These are phyloP conservation scores for Latheticus oryzae DNA, from an alignment of 2,888 invertebrate species.

Conservation along the genomic window DNA sequence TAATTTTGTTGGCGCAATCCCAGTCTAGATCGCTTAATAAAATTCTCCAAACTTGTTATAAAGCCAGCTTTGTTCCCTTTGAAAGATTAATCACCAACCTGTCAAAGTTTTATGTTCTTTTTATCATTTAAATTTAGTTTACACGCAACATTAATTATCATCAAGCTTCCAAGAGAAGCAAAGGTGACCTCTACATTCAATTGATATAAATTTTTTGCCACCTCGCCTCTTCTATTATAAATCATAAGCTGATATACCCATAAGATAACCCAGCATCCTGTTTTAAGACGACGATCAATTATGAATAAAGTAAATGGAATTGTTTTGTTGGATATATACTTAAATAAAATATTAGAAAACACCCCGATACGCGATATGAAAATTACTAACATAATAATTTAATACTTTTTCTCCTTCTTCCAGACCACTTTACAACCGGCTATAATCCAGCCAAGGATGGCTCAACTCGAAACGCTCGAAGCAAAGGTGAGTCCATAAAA, in stretches of 20 bases:
- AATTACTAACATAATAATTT: conserved; percentile 19
- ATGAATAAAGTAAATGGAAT: too few species aligned
- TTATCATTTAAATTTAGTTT: conserved; percentile 17
- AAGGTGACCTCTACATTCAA: conserved; percentile 1
- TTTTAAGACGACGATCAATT: neutral
- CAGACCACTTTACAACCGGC: conserved; percentile 65
- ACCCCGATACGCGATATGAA: conserved; percentile 8
- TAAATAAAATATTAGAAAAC: conserved; percentile 2
- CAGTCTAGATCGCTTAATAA: too few species aligned
- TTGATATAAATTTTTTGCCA: conserved; percentile 15
- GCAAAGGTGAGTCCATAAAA: conserved; percentile 73
- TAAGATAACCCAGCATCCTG: conserved; percentile 7
- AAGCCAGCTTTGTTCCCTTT: neutral
- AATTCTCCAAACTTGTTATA: too few species aligned
- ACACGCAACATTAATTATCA: conserved; percentile 20
- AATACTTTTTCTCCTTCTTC: conserved; percentile 50
- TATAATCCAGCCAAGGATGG: conserved; percentile 69
- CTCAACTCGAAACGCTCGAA: conserved; percentile 81
- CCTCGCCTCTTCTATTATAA: conserved; percentile 17
- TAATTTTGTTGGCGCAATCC: too few species aligned
- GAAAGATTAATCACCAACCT: conserved; percentile 16
- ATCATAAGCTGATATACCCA: conserved; percentile 13
- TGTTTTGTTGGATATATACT: too few species aligned
- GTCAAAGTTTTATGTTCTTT: conserved; percentile 12
- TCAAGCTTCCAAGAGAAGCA: conserved; percentile 1